Conservation (phyloP, 2,888 invertebrate genomes). For the Melitaea athalia region DNA sequence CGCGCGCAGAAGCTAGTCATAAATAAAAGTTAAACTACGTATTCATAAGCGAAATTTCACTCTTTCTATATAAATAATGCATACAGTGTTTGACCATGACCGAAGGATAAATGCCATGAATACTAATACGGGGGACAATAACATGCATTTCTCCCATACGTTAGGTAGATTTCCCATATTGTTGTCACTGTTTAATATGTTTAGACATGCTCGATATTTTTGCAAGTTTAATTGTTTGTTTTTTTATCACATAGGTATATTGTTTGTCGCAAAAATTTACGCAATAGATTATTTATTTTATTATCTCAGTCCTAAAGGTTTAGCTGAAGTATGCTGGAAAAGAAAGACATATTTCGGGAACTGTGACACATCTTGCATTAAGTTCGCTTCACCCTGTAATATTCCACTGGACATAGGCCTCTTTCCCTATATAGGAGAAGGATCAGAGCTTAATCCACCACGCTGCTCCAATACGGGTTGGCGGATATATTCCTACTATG, state of each 20-base stretch:
- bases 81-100: conserved; percentile 64
- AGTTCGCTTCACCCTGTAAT: too few species aligned
- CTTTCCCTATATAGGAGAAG: too few species aligned
- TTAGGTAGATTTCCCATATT: conserved; percentile 49
- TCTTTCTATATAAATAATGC: conserved; percentile 74
- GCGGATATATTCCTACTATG: too few species aligned
- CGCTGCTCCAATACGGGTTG: too few species aligned
- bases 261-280: not conserved
- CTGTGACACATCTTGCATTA: too few species aligned
- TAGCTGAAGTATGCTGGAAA: too few species aligned
- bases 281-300: too few species aligned
- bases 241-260: not conserved
- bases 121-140: conserved; percentile 59
- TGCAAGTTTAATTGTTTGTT: not conserved
- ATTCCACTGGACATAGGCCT: too few species aligned
- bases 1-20: too few species aligned
- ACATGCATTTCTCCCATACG: conserved; percentile 56
- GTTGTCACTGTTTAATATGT: conserved; percentile 31
- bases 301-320: too few species aligned
- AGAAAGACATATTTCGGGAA: too few species aligned
- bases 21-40: conserved; percentile 35
- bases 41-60: conserved; percentile 66
- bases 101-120: conserved; percentile 52
- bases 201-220: conserved; percentile 22
- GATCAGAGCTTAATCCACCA: too few species aligned